A percentile compares a stretch with the other conserved stretches of the same genome.
phyloP scores from a whole-genome alignment of 2,797 vertebrate species.

The Coregonus ussuriensis region DNA sequence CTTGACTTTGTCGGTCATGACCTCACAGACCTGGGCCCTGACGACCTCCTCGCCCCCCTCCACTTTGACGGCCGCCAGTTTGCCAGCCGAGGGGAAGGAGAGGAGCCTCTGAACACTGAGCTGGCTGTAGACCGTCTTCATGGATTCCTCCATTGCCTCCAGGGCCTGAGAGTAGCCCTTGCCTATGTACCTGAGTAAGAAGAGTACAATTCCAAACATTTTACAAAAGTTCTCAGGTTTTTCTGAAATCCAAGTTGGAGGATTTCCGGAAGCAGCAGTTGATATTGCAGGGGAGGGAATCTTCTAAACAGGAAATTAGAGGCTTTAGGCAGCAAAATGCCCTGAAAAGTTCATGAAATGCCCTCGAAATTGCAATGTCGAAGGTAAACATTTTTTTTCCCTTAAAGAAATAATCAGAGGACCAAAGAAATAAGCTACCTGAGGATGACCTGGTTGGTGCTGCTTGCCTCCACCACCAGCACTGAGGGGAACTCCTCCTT shows the following conservation, averaged over 20 bases:
- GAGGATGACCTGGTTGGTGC: slow-evolving; percentile 82
- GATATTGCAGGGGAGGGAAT: no score
- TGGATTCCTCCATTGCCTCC: slow-evolving; percentile 87
- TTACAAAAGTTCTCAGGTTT: no score
- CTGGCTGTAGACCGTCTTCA: slow-evolving; percentile 82
- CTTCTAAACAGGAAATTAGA: no score
- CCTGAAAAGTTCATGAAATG: no score
- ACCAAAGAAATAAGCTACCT: slow-evolving; percentile 68
- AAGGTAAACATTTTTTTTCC: no score
- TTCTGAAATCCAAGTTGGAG: no score
- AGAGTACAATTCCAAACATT: no score
- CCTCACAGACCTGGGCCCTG: slow-evolving; percentile 81
- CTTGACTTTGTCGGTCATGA: slow-evolving; percentile 78
- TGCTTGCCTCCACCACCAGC: slow-evolving; percentile 83
- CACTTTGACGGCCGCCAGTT: slow-evolving; percentile 81
- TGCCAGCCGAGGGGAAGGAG: slow-evolving; percentile 70
- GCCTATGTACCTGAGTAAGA: slow-evolving; percentile 84
- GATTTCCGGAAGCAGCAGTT: no score
- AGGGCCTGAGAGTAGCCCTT: slow-evolving; percentile 87
- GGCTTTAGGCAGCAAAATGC: no score
- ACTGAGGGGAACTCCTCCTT: slow-evolving; percentile 84
- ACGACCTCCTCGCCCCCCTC: slow-evolving; percentile 85
- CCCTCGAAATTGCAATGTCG: no score
- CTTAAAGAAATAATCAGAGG: background rate
- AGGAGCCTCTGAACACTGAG: slow-evolving; percentile 44